Base-by-base conservation (phyloP, 2,888 invertebrate genomes). In the Pyrocoelia pectoralis region DNA sequence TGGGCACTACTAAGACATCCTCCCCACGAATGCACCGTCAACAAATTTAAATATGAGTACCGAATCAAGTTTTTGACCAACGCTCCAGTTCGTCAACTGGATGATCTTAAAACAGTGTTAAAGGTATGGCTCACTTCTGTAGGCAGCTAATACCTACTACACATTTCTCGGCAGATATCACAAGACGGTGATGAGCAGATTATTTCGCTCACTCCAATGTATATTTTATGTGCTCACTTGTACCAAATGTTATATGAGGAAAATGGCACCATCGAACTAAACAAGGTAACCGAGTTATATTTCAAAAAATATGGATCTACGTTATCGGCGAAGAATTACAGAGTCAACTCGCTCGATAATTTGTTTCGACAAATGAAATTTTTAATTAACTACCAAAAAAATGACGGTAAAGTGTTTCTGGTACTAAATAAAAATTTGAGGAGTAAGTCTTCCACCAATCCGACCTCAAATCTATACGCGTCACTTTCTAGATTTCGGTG, bases 1-100 rank as follows among this genome's bases (percentile, higher is more conserved):
- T 85, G 89, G 73, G 81, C 85, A 55, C 75, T 90, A 33, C 79
- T 91, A 59, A 84, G 89, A 80, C 84, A 87, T 61, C 81, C 83
- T 8, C 83, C 86, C 0, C 82, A 85, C 61, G 81, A 84, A 41
- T 82, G 82, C 70, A 73, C 81, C 14, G 58, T 85, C 2, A 73
- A 77, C 10, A 80, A 82, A 19, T 85, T 88, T 57, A 76, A 83
- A 33, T 76, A 82, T 50, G 72, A 77, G 51, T 81, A 79, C 60
- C 73, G 75, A 19, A 62, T 68, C 12, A 71, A 72, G 28, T 81
- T 76, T 67, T n/a, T 33, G 9, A 33, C 10, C n/a, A 33, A 33
- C n/a, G 33, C n/a, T 4, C 33, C 33, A 8, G 8, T 33, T 8
- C 33, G n/a, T n/a, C 33, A 33, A 8, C n/a, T 33, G n/a, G 8